A percentile compares a stretch with the other conserved stretches of the same genome.
These are phyloP conservation scores for Danio jaintianensis DNA, from an alignment of 2,797 vertebrate genomes.

Conservation along the genomic window DNA sequence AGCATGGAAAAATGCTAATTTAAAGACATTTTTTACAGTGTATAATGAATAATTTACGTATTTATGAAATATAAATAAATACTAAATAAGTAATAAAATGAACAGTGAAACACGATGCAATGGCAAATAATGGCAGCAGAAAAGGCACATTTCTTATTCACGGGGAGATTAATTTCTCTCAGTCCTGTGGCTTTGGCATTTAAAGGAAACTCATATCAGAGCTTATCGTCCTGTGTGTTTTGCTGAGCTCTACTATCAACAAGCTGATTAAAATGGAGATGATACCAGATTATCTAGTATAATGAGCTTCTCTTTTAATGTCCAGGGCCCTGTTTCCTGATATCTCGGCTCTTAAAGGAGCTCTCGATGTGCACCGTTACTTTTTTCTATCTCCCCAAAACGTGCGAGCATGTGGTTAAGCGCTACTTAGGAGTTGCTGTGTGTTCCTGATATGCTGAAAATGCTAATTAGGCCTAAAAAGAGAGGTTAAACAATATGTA, in stretches of 20 bases:
- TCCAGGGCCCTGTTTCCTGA: not conserved
- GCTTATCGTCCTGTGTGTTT: slow-evolving; percentile 6
- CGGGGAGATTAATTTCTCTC: not conserved
- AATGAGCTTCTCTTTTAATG: slow-evolving; percentile 19
- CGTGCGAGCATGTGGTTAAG: not conserved
- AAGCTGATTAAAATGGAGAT: slow-evolving; percentile 30
- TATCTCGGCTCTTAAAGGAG: not conserved
- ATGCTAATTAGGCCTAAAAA: not conserved
- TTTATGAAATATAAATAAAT: not conserved
- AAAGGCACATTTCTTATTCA: not conserved
- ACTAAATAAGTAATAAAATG: not conserved
- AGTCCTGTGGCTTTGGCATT: not conserved
- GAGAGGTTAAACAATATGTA: no score
- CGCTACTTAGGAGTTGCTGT: not conserved
- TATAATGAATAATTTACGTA: no score
- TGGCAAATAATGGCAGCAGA: not conserved
- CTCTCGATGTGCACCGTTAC: not conserved
- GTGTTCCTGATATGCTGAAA: not conserved
- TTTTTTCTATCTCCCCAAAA: not conserved
- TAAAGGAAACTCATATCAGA: slow-evolving; percentile 8
- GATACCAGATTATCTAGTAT: slow-evolving; percentile 5
- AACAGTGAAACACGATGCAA: not conserved
- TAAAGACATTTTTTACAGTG: no score
- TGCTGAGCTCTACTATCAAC: slow-evolving; percentile 10
- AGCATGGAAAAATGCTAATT: no score